phyloP scores from a whole-genome alignment of 1,140 invertebrate species.

The Dysdera silvatica region DNA sequence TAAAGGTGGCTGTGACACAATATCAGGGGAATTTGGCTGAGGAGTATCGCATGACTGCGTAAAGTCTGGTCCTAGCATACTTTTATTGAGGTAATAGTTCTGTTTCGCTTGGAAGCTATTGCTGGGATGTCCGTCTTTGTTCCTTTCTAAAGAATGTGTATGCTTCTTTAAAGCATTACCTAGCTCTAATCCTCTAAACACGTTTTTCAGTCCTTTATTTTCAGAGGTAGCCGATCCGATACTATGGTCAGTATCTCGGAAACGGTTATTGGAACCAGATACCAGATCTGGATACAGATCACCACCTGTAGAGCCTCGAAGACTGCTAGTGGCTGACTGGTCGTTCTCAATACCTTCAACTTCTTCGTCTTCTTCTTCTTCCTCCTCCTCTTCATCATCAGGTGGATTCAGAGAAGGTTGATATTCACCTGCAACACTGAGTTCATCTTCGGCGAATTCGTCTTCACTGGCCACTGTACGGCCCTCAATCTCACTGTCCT shows the following conservation, averaged over 20 bases:
- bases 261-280: conserved; percentile 22
- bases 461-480: conserved; percentile 33
- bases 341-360: too few species aligned
- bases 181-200: conserved; percentile 11
- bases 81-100: conserved; percentile 30
- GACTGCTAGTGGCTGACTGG: conserved; percentile 31
- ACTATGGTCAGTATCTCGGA: conserved; percentile 7
- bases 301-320: conserved; percentile 32
- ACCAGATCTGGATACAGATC: conserved; percentile 31
- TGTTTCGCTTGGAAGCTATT: conserved; percentile 31
- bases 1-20: background rate
- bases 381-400: too few species aligned
- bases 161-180: conserved; percentile 8
- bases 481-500: conserved; percentile 30
- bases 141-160: conserved; percentile 30
- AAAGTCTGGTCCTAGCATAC: conserved; percentile 31
- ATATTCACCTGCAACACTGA: conserved; percentile 33
- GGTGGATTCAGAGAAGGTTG: conserved; percentile 21
- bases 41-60: conserved; percentile 7
- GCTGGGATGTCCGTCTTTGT: conserved; percentile 31
- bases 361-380: too few species aligned
- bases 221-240: conserved; percentile 18
- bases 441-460: conserved; percentile 34
- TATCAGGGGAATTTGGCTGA: conserved; percentile 16
- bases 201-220: background rate